These are phyloP conservation scores for Siderastrea radians DNA, from an alignment of 92 coral and sea anemone genomes.

Conservation along the genomic window DNA sequence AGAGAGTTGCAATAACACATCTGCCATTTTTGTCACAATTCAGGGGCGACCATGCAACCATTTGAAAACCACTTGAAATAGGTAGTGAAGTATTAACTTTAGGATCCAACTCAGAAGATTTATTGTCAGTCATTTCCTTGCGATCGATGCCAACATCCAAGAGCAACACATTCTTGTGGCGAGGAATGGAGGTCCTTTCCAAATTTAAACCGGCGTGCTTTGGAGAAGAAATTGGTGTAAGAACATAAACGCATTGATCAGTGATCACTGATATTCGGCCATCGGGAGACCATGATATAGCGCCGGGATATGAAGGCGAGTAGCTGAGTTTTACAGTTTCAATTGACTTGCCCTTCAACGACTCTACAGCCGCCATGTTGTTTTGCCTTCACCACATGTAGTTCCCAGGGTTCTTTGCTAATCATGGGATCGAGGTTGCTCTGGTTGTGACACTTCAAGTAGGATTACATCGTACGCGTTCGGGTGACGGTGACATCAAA, in stretches of 20 bases:
- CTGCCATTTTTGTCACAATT: conserved; percentile 71
- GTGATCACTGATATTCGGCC: conserved; percentile 88
- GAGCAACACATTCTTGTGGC: conserved; percentile 10
- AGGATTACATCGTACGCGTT: too few species aligned
- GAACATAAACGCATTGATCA: conserved; percentile 78
- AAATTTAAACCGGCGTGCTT: conserved; percentile 34
- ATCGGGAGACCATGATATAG: conserved; percentile 90
- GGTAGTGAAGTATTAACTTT: neutral
- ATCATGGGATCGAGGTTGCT: too few species aligned
- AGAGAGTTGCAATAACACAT: conserved; percentile 38
- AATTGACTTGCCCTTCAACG: conserved; percentile 35
- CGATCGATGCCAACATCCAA: conserved; percentile 55
- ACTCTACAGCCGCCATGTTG: conserved; percentile 73
- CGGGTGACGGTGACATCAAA: too few species aligned
- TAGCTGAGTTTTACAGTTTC: conserved; percentile 63
- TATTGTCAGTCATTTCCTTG: neutral
- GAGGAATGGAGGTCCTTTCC: conserved; percentile 34
- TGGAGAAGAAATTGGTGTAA: conserved; percentile 36
- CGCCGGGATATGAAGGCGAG: conserved; percentile 70
- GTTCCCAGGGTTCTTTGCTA: too few species aligned
- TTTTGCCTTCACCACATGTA: too few species aligned
- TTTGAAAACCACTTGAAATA: conserved; percentile 31
- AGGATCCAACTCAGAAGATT: conserved; percentile 26
- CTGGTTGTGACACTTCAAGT: too few species aligned
- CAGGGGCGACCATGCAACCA: conserved; percentile 79